Evolutionary conservation across 2,113 vertebrate genomes (phyloP).

Genomic region (Illadopsis cleaveri): DNA sequence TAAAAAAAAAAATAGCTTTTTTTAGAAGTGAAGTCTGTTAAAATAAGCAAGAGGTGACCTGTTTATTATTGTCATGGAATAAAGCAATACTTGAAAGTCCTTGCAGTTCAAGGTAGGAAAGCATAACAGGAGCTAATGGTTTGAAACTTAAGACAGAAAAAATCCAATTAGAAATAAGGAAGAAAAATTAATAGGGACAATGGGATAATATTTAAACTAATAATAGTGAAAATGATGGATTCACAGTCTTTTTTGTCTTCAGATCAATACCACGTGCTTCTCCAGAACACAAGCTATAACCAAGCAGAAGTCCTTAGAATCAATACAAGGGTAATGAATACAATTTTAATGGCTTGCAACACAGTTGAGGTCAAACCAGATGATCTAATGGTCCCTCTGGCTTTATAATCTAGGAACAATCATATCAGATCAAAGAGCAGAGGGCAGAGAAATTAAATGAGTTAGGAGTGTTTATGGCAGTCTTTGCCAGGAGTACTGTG

Average conservation of each 20-base stretch:
- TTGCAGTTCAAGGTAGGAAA: neutral
- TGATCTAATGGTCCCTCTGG: neutral
- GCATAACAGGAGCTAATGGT: neutral
- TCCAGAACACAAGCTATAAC: neutral
- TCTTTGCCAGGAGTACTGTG: neutral
- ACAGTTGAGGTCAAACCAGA: neutral
- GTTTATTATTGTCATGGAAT: neutral
- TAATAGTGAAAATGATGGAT: slow-evolving; percentile 1
- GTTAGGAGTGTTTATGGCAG: neutral
- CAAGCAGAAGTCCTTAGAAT: neutral
- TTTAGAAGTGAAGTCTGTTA: neutral
- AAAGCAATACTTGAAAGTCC: neutral
- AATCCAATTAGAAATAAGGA: neutral
- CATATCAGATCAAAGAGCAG: neutral
- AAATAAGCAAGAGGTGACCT: neutral
- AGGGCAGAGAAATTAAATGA: neutral
- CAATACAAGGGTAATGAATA: slow-evolving; percentile 26
- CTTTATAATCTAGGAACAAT: neutral
- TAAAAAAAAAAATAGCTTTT: neutral
- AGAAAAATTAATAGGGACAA: neutral
- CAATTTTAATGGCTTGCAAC: slow-evolving; percentile 16
- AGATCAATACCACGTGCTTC: slow-evolving; percentile 7
- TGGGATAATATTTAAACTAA: neutral
- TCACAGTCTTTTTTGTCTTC: neutral
- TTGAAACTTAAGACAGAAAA: neutral